These are phyloP conservation scores for Hydrozoanthus gracilis DNA, from an alignment of 92 coral and sea anemone species.

Conservation along the genomic window DNA sequence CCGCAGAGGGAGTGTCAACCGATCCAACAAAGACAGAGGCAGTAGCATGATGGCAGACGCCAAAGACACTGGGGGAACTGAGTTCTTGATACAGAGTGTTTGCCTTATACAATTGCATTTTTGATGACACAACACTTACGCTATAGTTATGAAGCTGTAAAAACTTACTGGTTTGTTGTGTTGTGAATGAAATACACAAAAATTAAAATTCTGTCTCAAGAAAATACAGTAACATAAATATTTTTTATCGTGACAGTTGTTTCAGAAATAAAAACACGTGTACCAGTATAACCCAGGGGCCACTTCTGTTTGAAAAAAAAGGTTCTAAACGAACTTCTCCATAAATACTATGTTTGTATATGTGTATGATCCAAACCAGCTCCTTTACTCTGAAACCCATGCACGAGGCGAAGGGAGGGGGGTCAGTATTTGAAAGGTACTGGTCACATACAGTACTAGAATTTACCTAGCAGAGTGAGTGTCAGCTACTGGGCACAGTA, in stretches of 20 bases:
- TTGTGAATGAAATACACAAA: constrained; percentile 12
- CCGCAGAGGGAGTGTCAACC: too few species aligned
- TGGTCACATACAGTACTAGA: constrained; percentile 1
- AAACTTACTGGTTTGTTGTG: constrained; percentile 20
- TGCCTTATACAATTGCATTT: too few species aligned
- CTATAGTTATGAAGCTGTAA: constrained; percentile 9
- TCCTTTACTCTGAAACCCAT: constrained; percentile 19
- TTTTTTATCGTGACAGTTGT: not conserved
- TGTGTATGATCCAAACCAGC: constrained; percentile 10
- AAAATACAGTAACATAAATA: not conserved
- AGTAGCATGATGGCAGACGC: too few species aligned
- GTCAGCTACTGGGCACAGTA: constrained; percentile 15
- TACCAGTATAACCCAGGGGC: constrained; percentile 8
- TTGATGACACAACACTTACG: too few species aligned
- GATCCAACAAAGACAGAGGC: too few species aligned
- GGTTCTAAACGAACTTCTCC: constrained; percentile 19
- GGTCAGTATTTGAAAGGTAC: not conserved
- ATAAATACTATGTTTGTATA: not conserved
- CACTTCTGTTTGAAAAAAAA: constrained; percentile 10
- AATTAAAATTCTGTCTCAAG: not conserved
- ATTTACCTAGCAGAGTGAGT: constrained; percentile 12
- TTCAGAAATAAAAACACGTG: constrained; percentile 8
- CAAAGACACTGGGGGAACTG: too few species aligned
- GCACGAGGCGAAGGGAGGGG: not conserved
- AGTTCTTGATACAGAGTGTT: too few species aligned